Base-by-base conservation (phyloP, 2,797 vertebrate species). In the Atherinosoma microstoma region DNA sequence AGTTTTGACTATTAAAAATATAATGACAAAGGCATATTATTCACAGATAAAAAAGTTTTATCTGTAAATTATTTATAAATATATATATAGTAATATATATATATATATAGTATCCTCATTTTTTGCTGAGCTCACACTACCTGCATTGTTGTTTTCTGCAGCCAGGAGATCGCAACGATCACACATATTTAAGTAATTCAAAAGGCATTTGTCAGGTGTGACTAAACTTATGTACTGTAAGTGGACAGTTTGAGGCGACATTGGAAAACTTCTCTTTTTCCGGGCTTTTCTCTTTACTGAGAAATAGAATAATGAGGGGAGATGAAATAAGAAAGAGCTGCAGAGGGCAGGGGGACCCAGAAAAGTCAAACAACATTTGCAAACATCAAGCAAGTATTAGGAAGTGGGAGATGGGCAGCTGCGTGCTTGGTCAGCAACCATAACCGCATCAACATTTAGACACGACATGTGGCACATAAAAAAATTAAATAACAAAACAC, bases 311-410 rank as follows among this genome's bases (percentile, higher is more conserved):
- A 64, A 73, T n/a, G 65, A 79, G 57, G 24, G 72, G 49, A 68
- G 68, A 73, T 45, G 51, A 32, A 75, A 65, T 11, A 76, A 79
- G 59, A 78, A 58, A 56, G 76, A 45, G 29, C 54, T 67, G 60
- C 72, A 73, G 71, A 47, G 71, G 69, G 70, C 72, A 54, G 66
- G 57, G 42, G 64, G 70, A 86, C 80, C 76, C 35, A 64, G 79
- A 27, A 83, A 82, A 87, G 71, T 83, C 73, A 83, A 76, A 84
- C 68, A 82, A 69, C 75, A 82, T 89, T 82, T 84, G 67, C 64
- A 80, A 82, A 80, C 75, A 82, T 75, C 75, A 73, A 82, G 79
- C 61, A 74, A 47, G 70, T 53, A 73, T 73, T 61, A 73, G 75
- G 65, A 68, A 67, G 67, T 1, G n/a, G 56, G 49, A 30, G 12